Evolutionary conservation across 2,888 invertebrate genomes (phyloP), one percentile per base, ranked within the genome.

Genomic region (Diplazon laetatorius): DNA sequence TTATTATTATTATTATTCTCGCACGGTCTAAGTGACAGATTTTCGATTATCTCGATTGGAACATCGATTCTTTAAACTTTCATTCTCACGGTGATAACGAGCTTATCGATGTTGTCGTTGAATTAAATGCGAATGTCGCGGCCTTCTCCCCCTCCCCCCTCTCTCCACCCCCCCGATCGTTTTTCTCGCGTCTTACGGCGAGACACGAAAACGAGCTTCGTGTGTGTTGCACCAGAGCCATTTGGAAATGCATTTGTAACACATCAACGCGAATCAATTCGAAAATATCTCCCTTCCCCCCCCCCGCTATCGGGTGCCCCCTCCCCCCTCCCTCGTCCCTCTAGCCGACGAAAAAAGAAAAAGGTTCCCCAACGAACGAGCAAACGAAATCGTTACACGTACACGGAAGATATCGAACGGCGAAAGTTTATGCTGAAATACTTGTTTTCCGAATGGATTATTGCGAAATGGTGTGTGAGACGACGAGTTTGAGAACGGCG

Each of bases 381-480:
- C 46, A 46, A 78, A 72, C 48, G 68, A 68, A 79, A 75, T 79
- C 78, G 68, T 66, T 55, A 39, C 44, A 44, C 59, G 52, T 18
- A 37, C 63, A 62, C 71, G 75, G 75, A 79, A 75, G 71, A 75
- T 72, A 79, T 79, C 75, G 78, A 79, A 79, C n/a, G 78, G 78
- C 75, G 78, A 79, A 79, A 79, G 78, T 79, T 79, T 79, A 72
- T 72, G 68, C 78, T 57, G 78, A 79, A 79, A 79, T 75, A 79
- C 78, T 75, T 68, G 78, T 72, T 79, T 75, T 79, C 66, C 68
- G 62, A 68, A 79, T 72, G 71, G 78, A 75, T 79, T 72, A 66
- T 79, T 79, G 75, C 75, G 78, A 79, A 75, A 79, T 71, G 39
- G 59, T 18, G 16, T n/a, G n/a, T n/a, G n/a, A n/a, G 48, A 48